Base-by-base conservation (phyloP, 2,888 invertebrate species). In the Drosophila gaucha region DNA sequence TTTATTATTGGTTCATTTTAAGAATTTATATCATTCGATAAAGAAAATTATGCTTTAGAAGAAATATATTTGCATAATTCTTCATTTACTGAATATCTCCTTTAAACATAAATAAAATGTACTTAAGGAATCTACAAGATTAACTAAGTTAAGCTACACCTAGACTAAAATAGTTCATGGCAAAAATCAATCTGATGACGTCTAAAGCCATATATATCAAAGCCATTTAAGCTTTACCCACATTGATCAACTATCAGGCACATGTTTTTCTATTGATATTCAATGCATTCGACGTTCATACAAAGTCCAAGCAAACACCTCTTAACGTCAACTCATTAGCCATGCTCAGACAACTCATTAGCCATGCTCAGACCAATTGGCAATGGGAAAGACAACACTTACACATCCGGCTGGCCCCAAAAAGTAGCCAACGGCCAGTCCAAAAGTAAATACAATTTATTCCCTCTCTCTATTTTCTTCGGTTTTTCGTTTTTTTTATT, bases 321-420 rank as follows among this genome's bases (percentile, higher is more conserved):
- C 55, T 55, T 57, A 56, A 41, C 43, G 50, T 46, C 56, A 46
- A 39, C 71, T 79, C 79, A 80, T 80, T 80, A 80, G 76, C 79
- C 73, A 78, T 78, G 69, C 70, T 51, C 62, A 51, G 54, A 72
- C 82, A 76, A 73, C 79, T 79, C 79, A 80, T 80, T 80, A 80
- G 76, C 79, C 73, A 78, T 78, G 69, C 70, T 51, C 62, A 51
- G 69, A 35, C 43, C 60, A 57, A 67, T 41, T 60, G 76, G 24
- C 57, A 67, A 58, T 71, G 72, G 68, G 54, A 41, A 59, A 79
- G 79, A 69, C 83, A 77, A 77, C 80, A 83, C 80, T 74, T 83
- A 80, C 80, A 83, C 80, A 63, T 80, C 80, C 80, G 77, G 83
- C 67, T 50, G 58, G 52, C 52, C 57, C 63, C 54, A 58, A 78